phyloP scores from a whole-genome alignment of 1,140 invertebrate genomes.

The Zeugodacus cucurbitae region DNA sequence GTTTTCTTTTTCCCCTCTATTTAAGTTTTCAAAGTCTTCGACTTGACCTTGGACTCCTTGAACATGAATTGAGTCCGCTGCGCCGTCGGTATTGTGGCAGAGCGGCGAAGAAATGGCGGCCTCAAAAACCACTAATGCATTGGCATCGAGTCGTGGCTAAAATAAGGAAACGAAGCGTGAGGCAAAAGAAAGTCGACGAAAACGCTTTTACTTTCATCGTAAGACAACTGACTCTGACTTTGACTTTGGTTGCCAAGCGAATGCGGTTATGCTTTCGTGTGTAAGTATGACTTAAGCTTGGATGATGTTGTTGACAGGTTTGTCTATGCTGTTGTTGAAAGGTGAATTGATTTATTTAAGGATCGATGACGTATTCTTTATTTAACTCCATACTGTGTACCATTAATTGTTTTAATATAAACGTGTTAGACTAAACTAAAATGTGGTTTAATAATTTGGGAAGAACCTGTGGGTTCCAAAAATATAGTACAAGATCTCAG shows the following conservation, averaged over 20 bases:
- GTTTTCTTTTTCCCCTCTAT: constrained; percentile 15
- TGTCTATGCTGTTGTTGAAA: not conserved
- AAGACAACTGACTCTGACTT: constrained; percentile 36
- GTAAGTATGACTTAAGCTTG: not conserved
- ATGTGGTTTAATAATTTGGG: no score
- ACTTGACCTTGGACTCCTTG: constrained; percentile 64
- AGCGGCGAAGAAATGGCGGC: constrained; percentile 34
- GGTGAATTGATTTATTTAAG: no score
- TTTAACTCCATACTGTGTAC: no score
- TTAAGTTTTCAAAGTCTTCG: constrained; percentile 62
- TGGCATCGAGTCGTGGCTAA: not conserved
- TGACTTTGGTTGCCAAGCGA: constrained; percentile 24
- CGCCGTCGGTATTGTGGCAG: not conserved
- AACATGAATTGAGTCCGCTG: constrained; percentile 26
- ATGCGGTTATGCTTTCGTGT: not conserved
- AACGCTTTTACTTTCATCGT: constrained; percentile 65
- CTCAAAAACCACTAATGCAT: constrained; percentile 14
- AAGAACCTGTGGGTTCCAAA: no score
- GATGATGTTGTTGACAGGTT: not conserved
- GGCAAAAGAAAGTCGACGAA: constrained; percentile 61
- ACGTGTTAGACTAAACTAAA: no score
- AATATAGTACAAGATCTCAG: no score
- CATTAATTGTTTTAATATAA: no score
- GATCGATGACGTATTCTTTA: no score
- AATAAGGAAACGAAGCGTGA: constrained; percentile 49